phyloP scores from a whole-genome alignment of 2,888 invertebrate species.

The Tenthredo notha region DNA sequence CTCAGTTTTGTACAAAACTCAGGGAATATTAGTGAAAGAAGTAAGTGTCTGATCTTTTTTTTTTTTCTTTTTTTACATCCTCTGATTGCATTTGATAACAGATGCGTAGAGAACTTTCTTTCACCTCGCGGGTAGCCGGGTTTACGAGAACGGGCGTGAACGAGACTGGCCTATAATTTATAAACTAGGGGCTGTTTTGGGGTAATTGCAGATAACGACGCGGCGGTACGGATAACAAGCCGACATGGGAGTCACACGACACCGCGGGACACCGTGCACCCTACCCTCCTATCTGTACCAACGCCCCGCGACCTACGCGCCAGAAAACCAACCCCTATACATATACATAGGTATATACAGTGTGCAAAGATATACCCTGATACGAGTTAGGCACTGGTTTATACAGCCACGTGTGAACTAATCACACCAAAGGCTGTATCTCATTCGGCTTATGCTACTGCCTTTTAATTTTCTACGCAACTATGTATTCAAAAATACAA shows the following conservation, averaged over 20 bases:
- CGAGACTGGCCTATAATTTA: conserved; percentile 76
- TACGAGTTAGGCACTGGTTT: conserved; percentile 1
- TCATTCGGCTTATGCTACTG: not conserved
- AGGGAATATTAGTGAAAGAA: not conserved
- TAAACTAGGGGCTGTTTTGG: conserved; percentile 77
- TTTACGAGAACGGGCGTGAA: conserved; percentile 36
- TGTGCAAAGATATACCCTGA: not conserved
- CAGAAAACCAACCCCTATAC: conserved; percentile 36
- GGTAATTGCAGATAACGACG: conserved; percentile 78
- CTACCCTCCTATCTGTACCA: conserved; percentile 60
- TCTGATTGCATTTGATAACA: conserved; percentile 67
- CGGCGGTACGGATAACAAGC: conserved; percentile 77
- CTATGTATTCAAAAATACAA: not conserved
- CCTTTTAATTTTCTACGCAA: not conserved
- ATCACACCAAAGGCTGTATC: conserved; percentile 15
- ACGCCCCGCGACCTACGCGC: conserved; percentile 45
- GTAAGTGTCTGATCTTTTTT: not conserved
- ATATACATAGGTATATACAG: not conserved
- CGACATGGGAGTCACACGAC: conserved; percentile 78
- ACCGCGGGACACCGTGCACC: conserved; percentile 64
- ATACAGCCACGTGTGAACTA: conserved; percentile 23
- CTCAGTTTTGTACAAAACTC: not conserved
- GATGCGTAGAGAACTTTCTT: not conserved
- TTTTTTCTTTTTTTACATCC: not conserved
- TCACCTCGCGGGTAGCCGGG: conserved; percentile 2